These are phyloP conservation scores for Philhelius pedissequus DNA, from an alignment of 2,888 invertebrate genomes.

Conservation along the genomic window DNA sequence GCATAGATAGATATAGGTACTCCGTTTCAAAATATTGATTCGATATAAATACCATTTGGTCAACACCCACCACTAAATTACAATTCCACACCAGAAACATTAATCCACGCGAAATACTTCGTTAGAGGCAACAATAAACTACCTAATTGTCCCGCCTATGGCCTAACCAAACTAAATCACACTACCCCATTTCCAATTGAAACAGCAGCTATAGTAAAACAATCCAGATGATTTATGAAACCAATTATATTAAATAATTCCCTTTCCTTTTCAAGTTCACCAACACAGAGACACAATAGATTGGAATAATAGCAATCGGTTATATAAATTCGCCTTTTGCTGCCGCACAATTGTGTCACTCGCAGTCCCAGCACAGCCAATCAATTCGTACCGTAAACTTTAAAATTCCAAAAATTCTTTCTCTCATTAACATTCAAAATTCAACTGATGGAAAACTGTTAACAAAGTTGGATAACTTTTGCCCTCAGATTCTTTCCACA, in stretches of 20 bases:
- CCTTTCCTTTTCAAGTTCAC: background rate
- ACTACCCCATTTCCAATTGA: slow-evolving; percentile 44
- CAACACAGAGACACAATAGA: background rate
- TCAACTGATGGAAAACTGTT: slow-evolving; percentile 17
- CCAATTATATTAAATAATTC: slow-evolving; percentile 64
- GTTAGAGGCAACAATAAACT: slow-evolving; percentile 54
- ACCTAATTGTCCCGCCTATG: slow-evolving; percentile 38
- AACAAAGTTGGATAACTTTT: slow-evolving; percentile 4
- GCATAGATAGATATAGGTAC: no score
- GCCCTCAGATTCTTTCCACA: background rate
- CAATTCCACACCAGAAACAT: background rate
- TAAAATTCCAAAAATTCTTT: background rate
- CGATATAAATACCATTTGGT: background rate
- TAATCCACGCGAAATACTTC: slow-evolving; percentile 20
- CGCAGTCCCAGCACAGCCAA: no score
- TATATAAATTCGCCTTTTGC: background rate
- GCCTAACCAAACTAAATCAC: slow-evolving; percentile 48
- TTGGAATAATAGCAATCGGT: background rate
- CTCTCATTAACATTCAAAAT: slow-evolving; percentile 24
- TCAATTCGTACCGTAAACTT: slow-evolving; percentile 13
- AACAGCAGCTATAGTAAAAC: slow-evolving; percentile 42
- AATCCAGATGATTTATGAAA: slow-evolving; percentile 64
- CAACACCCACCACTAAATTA: background rate
- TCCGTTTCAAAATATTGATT: background rate
- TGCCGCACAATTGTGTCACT: background rate